Conservation (phyloP, 2,888 invertebrate species). For the Tachina grossa region DNA sequence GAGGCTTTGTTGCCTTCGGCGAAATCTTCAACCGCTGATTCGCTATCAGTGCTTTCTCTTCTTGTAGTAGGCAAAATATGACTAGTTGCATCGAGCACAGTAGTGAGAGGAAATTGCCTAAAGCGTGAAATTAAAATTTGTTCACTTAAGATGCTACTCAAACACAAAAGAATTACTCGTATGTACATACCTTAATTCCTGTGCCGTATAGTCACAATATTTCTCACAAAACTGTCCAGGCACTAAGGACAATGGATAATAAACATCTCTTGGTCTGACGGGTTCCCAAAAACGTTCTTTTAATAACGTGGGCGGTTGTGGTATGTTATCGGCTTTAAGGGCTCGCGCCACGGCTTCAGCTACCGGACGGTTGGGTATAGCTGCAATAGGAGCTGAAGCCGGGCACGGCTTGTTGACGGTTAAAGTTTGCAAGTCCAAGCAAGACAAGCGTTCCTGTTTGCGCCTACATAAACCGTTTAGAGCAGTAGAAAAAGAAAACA, state of each 20-base stretch:
- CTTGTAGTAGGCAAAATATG: constrained; percentile 26
- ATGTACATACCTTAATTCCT: constrained; percentile 88
- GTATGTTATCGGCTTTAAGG: constrained; percentile 75
- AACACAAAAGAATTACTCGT: background rate
- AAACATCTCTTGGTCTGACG: constrained; percentile 82
- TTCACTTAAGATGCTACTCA: background rate
- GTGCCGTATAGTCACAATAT: constrained; percentile 90
- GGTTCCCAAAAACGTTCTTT: constrained; percentile 72
- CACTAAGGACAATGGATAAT: constrained; percentile 96
- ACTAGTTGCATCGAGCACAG: constrained; percentile 85
- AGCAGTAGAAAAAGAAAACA: background rate
- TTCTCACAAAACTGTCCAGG: constrained; percentile 98
- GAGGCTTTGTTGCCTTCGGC: constrained; percentile 10
- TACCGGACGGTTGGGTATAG: constrained; percentile 77
- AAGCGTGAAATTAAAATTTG: background rate
- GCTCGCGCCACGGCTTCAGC: constrained; percentile 74
- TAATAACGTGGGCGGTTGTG: constrained; percentile 75
- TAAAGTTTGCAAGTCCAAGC: constrained; percentile 96
- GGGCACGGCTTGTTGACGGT: constrained; percentile 91
- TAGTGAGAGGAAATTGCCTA: constrained; percentile 96
- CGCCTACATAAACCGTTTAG: constrained; percentile 80
- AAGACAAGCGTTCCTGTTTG: constrained; percentile 90
- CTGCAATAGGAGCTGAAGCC: constrained; percentile 82
- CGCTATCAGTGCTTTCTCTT: constrained; percentile 61
- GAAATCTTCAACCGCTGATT: constrained; percentile 64